phyloP scores from a whole-genome alignment of 2,113 vertebrate genomes.

The Madoqua kirkii region DNA sequence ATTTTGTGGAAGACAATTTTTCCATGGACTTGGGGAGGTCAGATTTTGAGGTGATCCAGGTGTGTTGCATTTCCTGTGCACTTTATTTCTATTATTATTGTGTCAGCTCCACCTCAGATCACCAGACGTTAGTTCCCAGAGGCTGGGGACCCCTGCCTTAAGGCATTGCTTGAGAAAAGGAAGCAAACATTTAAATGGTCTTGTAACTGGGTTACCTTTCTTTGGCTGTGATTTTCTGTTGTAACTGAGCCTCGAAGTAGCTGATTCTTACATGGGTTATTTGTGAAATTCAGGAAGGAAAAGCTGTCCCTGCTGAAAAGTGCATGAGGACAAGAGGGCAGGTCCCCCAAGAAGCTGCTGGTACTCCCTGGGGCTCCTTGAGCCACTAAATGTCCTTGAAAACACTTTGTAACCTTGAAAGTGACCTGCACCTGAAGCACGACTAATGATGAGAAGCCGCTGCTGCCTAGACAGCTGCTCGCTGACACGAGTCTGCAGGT shows the following conservation, averaged over 20 bases:
- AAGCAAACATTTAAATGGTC: not conserved
- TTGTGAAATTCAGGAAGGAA: not conserved
- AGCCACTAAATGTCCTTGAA: not conserved
- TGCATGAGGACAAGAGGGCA: fast-evolving
- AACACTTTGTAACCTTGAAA: not conserved
- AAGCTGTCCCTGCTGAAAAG: not conserved
- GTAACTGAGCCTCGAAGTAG: not conserved
- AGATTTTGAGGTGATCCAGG: not conserved
- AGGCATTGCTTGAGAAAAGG: not conserved
- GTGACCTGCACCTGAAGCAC: not conserved
- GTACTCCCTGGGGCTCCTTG: not conserved
- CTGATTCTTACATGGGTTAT: not conserved
- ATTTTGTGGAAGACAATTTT: not conserved
- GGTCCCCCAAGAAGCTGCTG: not conserved
- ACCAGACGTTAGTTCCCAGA: not conserved
- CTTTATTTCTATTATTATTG: not conserved
- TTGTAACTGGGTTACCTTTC: not conserved
- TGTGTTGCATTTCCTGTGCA: not conserved
- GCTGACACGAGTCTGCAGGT: not conserved
- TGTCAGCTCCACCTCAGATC: not conserved
- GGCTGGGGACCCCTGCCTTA: not conserved
- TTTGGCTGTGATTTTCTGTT: not conserved
- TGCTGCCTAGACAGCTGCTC: not conserved
- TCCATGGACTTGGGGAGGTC: not conserved
- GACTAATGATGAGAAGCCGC: not conserved